Conservation (phyloP, 2,888 invertebrate species). For the Eristalis pertinax region DNA sequence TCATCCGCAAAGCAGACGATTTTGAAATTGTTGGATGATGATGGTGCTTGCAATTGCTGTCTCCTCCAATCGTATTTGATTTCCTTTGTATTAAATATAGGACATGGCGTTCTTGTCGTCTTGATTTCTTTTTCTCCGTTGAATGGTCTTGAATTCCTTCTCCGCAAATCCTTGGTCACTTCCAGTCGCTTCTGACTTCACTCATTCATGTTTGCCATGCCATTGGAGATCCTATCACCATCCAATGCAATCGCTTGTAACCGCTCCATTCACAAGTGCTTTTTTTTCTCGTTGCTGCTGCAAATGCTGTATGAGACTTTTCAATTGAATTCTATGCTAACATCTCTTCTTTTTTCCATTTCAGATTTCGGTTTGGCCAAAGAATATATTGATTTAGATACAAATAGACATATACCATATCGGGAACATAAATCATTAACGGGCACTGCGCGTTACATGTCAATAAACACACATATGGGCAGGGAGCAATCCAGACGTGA, state of each 20-base stretch:
- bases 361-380: conserved; percentile 99
- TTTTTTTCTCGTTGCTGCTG: neutral
- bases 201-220: neutral
- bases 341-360: conserved; percentile 73
- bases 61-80: neutral
- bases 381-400: conserved; percentile 99
- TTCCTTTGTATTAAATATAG: neutral
- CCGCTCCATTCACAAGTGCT: neutral
- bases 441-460: conserved; percentile 99
- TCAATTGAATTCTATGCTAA: neutral
- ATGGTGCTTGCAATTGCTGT: neutral
- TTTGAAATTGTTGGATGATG: neutral
- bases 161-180: neutral
- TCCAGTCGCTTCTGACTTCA: neutral
- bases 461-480: conserved; percentile 99
- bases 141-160: neutral
- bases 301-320: neutral
- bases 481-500: conserved; percentile 99
- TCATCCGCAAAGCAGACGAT: neutral
- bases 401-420: conserved; percentile 99
- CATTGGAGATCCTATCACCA: neutral
- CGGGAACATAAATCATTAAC: conserved; percentile 99
- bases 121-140: neutral
- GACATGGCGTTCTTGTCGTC: neutral
- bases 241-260: neutral